Conservation (phyloP, 2,113 vertebrate genomes). For the Lamprotornis superbus region DNA sequence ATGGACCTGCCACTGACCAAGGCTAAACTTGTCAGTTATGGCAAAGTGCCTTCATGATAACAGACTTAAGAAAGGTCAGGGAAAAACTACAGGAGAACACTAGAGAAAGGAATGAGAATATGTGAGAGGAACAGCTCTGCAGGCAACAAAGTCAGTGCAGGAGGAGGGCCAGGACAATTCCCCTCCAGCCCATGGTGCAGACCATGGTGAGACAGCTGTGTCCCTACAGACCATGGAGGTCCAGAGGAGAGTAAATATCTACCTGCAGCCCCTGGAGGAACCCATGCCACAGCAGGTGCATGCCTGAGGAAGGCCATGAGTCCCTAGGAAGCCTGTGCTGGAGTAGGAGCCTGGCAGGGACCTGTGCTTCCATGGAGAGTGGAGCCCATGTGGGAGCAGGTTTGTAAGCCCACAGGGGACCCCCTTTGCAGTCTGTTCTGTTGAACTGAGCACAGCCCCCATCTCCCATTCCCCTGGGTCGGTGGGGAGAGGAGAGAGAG, state of each 20-base stretch:
- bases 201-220: background rate
- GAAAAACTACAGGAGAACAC: background rate
- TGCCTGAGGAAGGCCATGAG: background rate
- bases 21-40: background rate
- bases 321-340: background rate
- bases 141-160: background rate
- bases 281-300: background rate
- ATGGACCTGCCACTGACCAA: accelerated
- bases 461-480: background rate
- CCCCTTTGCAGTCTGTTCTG: no score
- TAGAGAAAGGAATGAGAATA: background rate
- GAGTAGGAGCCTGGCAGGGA: background rate
- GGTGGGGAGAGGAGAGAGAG: background rate
- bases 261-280: background rate
- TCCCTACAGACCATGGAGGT: background rate
- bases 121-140: background rate
- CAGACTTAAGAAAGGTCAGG: background rate
- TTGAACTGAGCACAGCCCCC: background rate
- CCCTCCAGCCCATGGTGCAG: no score
- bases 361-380: background rate
- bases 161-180: background rate
- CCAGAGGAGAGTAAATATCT: background rate
- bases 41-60: background rate
- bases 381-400: background rate
- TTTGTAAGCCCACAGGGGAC: background rate